Evolutionary conservation across 2,113 vertebrate species (phyloP).

Genomic region (Limanda limanda): DNA sequence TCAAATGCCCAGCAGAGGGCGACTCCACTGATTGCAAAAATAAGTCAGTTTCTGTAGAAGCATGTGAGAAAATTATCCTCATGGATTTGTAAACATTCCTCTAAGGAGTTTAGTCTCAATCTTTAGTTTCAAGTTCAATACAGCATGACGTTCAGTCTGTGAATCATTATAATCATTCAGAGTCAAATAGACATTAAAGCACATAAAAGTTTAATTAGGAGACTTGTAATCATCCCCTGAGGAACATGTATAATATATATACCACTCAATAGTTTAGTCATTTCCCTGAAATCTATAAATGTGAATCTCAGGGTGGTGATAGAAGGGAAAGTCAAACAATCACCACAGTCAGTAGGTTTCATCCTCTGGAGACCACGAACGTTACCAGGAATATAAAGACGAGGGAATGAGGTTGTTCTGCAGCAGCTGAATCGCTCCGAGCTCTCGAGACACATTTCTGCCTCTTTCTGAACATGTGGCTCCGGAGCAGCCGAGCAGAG

Average conservation of each 20-base stretch:
- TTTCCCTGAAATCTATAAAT: neutral
- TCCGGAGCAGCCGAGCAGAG: slow-evolving; percentile 5
- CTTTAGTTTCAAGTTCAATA: no score
- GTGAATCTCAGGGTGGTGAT: neutral
- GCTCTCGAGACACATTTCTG: neutral
- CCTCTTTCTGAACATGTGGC: slow-evolving; percentile 26
- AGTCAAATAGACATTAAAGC: no score
- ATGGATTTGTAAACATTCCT: no score
- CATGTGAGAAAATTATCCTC: no score
- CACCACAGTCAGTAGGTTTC: neutral
- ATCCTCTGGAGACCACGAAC: neutral
- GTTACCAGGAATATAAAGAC: neutral
- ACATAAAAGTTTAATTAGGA: neutral
- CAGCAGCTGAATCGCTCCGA: slow-evolving; percentile 17
- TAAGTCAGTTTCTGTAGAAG: no score
- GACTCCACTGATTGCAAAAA: no score
- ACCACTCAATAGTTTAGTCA: neutral
- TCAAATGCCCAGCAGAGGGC: no score
- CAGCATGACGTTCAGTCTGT: no score
- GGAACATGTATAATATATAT: neutral
- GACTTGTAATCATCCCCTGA: neutral
- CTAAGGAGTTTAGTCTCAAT: no score
- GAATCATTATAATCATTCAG: no score
- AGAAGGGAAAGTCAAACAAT: neutral
- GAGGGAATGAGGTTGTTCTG: neutral